Evolutionary conservation across 1,140 invertebrate species (phyloP).

Genomic region (Coptotermes formosanus): DNA sequence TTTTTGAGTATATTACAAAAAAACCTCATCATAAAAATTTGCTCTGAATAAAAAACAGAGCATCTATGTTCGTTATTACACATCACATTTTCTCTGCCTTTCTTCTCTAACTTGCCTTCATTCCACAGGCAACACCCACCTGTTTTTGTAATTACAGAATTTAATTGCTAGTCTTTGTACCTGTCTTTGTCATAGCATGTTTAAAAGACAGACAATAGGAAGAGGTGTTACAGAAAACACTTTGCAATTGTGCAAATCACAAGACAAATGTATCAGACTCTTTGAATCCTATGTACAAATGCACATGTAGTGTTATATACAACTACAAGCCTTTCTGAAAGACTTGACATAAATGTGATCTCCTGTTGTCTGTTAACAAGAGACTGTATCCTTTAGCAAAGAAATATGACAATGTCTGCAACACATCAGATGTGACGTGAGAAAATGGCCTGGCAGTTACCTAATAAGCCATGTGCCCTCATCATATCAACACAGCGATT

Average conservation of each 20-base stretch:
- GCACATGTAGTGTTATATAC: neutral
- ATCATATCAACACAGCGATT: neutral
- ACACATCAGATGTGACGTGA: neutral
- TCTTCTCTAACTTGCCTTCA: neutral
- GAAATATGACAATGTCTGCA: neutral
- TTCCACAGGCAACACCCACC: neutral
- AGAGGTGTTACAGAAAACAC: neutral
- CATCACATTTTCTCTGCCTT: neutral
- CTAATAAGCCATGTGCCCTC: neutral
- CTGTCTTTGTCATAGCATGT: neutral
- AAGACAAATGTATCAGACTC: neutral
- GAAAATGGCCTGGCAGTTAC: neutral
- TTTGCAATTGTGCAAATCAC: neutral
- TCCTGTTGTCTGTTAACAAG: neutral
- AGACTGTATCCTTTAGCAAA: neutral
- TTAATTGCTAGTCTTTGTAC: slow-evolving; percentile 9
- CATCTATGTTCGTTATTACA: neutral
- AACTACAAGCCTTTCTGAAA: neutral
- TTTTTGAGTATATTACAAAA: slow-evolving; percentile 20
- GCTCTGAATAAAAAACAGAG: neutral
- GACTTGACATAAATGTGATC: neutral
- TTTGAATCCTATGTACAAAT: neutral
- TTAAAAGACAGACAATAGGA: neutral
- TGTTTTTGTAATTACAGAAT: neutral
- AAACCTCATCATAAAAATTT: neutral